Evolutionary conservation across 2,113 vertebrate species (phyloP).

Genomic region (Hydropotes inermis): DNA sequence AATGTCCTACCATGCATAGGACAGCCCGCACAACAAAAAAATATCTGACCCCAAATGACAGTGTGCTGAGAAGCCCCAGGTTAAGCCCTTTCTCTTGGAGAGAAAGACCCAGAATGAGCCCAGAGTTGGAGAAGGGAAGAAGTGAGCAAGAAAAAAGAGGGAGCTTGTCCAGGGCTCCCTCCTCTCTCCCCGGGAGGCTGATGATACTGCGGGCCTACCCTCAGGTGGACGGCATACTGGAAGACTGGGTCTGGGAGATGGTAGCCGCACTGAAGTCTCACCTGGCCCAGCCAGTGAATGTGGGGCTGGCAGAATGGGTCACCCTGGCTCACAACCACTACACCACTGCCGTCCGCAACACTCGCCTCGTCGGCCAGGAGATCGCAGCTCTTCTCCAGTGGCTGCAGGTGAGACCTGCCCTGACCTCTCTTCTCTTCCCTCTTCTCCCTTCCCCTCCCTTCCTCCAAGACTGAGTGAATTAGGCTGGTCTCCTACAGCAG

Average conservation of each 20-base stretch:
- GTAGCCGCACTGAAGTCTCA: slow-evolving; percentile 84
- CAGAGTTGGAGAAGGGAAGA: not conserved
- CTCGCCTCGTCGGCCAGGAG: slow-evolving; percentile 88
- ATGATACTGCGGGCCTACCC: not conserved
- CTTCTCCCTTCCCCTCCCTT: not conserved
- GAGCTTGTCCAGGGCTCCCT: fast-evolving
- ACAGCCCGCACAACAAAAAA: not conserved
- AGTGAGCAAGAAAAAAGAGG: not conserved
- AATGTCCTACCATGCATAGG: not conserved
- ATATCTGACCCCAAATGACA: not conserved
- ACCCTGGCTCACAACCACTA: slow-evolving; percentile 89
- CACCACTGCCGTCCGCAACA: slow-evolving; percentile 86
- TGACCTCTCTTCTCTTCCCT: too few species aligned
- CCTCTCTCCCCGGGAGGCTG: not conserved
- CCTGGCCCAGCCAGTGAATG: slow-evolving; percentile 80
- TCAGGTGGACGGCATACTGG: slow-evolving; percentile 89
- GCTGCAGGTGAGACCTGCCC: slow-evolving; percentile 85
- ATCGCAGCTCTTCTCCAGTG: slow-evolving; percentile 88
- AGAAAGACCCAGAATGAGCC: not conserved
- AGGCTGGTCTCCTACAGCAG: not conserved
- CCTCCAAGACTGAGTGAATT: not conserved
- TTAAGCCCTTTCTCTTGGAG: not conserved
- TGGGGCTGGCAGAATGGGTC: slow-evolving; percentile 91
- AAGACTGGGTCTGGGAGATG: slow-evolving; percentile 90
- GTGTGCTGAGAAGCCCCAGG: fast-evolving